Percentiles rank a stretch among this genome's conserved stretches.
Conservation (phyloP, 2,797 vertebrate genomes). For the Sebastes flavidus region DNA sequence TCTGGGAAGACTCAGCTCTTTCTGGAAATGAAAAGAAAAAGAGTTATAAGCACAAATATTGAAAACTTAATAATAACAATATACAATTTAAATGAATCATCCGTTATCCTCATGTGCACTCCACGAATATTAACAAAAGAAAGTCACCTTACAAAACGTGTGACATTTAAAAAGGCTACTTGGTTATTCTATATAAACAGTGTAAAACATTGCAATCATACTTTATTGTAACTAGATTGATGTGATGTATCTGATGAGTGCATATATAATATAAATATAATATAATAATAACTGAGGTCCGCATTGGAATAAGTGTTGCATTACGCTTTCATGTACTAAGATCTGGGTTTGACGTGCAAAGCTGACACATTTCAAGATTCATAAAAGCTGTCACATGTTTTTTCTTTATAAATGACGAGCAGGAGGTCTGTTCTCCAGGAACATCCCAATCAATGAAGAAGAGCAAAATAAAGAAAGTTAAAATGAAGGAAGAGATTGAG, state of each 20-base stretch:
- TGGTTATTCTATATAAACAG: not conserved
- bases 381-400: not conserved
- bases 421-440: not conserved
- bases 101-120: not conserved
- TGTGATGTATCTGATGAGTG: not conserved
- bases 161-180: not conserved
- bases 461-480: not conserved
- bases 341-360: not conserved
- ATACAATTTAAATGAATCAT: not conserved
- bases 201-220: not conserved
- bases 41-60: not conserved
- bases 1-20: slow-evolving; percentile 97
- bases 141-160: not conserved
- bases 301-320: not conserved
- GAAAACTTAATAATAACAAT: not conserved
- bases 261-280: not conserved
- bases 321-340: not conserved
- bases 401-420: not conserved
- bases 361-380: not conserved
- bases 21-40: slow-evolving; percentile 85
- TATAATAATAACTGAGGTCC: not conserved
- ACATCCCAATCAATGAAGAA: not conserved
- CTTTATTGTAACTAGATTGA: not conserved
- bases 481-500: not conserved
- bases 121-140: not conserved